Evolutionary conservation across 1,140 invertebrate species (phyloP).

Genomic region (Steinernema feltiae): DNA sequence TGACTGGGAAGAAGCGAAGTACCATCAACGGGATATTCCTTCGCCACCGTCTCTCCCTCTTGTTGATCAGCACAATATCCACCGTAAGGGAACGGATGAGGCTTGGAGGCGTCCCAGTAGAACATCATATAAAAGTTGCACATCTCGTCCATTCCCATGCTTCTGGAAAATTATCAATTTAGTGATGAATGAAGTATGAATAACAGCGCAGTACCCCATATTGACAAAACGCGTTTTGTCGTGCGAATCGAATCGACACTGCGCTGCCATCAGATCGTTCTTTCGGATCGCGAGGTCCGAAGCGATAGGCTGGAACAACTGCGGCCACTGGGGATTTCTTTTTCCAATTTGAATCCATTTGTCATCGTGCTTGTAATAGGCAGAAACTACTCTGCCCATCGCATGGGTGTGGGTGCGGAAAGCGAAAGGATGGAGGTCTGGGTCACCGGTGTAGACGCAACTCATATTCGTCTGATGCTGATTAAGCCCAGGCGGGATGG

Average conservation of each 20-base stretch:
- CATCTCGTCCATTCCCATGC: conserved; percentile 55
- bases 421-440: conserved; percentile 57
- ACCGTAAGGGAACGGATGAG: conserved; percentile 56
- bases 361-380: conserved; percentile 49
- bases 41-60: conserved; percentile 18
- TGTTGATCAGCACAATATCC: conserved; percentile 39
- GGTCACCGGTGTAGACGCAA: conserved; percentile 46
- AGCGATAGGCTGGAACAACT: conserved; percentile 44
- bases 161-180: conserved; percentile 29
- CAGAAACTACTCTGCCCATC: conserved; percentile 56
- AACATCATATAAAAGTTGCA: conserved; percentile 60
- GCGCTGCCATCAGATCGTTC: conserved; percentile 53
- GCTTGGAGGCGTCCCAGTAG: conserved; percentile 43
- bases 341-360: conserved; percentile 58
- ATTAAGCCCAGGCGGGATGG: conserved; percentile 46
- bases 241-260: conserved; percentile 52
- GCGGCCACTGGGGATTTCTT: conserved; percentile 59
- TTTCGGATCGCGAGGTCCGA: conserved; percentile 41
- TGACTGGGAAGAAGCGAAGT: conserved; percentile 44
- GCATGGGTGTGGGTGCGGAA: conserved; percentile 58
- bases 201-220: too few species aligned
- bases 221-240: conserved; percentile 45
- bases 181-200: not conserved
- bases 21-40: conserved; percentile 51
- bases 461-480: conserved; percentile 43